Percentiles rank a stretch among this genome's conserved stretches.
Evolutionary conservation across 2,113 vertebrate genomes (phyloP).

Genomic region (pig (Sus scrofa)): DNA sequence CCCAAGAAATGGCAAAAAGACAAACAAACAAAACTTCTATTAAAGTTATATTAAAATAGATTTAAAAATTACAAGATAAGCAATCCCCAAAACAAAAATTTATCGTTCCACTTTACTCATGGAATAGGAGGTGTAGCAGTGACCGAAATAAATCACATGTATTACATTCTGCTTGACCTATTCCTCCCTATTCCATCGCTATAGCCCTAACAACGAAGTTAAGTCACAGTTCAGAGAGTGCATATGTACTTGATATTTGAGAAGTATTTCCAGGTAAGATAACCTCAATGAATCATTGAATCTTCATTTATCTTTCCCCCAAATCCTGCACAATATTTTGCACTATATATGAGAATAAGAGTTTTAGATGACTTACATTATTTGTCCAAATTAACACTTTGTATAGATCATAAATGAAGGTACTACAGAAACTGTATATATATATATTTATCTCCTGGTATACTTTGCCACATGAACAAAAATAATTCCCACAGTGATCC

Average conservation of each 20-base stretch:
- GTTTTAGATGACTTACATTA: neutral
- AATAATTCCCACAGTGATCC: neutral
- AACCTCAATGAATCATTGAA: neutral
- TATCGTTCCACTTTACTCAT: neutral
- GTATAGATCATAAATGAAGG: neutral
- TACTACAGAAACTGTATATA: neutral
- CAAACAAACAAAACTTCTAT: too few species aligned
- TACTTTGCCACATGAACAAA: neutral
- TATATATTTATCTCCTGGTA: too few species aligned
- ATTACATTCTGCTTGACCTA: fast-evolving
- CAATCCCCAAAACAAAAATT: neutral
- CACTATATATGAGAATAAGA: neutral
- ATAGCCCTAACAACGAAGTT: neutral
- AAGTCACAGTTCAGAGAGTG: neutral
- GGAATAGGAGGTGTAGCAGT: fast-evolving
- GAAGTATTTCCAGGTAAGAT: neutral
- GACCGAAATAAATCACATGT: fast-evolving
- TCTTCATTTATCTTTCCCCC: neutral
- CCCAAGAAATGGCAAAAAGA: too few species aligned
- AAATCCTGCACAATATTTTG: neutral
- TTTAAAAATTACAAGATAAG: neutral
- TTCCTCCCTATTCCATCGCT: too few species aligned
- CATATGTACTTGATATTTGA: neutral
- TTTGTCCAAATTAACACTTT: neutral
- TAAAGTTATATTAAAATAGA: too few species aligned